Evolutionary conservation across 2,113 vertebrate genomes (phyloP).

Genomic region (Ibidorhyncha struthersii): DNA sequence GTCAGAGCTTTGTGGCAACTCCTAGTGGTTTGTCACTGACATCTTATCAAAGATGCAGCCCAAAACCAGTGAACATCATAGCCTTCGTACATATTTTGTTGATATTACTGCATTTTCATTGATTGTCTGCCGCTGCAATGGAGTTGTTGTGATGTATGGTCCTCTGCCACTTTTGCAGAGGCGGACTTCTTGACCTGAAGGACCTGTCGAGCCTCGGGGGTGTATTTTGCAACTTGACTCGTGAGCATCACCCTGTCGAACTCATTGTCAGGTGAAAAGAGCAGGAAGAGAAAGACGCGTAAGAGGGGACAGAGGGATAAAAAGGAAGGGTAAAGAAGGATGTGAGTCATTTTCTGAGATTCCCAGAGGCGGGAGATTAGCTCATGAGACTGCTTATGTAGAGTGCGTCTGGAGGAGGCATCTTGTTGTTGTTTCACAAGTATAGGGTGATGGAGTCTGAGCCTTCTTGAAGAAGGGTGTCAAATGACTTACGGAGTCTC

Average conservation of each 20-base stretch:
- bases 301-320: background rate
- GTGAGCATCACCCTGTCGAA: background rate
- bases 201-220: background rate
- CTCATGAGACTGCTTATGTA: background rate
- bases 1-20: background rate
- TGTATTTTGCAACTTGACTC: background rate
- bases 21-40: background rate
- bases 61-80: background rate
- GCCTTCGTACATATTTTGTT: background rate
- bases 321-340: background rate
- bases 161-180: background rate
- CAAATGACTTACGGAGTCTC: background rate
- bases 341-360: background rate
- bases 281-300: rapidly evolving
- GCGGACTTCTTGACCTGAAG: background rate
- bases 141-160: background rate
- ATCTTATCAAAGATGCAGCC: background rate
- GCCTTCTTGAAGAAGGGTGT: background rate
- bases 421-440: background rate
- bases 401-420: background rate
- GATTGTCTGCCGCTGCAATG: background rate
- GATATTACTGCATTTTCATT: background rate
- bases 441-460: background rate
- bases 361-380: background rate
- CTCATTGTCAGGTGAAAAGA: rapidly evolving